A percentile compares a stretch with the other conserved stretches of the same genome.
phyloP scores from a whole-genome alignment of 2,888 invertebrate species.

The Cistogaster globosa region DNA sequence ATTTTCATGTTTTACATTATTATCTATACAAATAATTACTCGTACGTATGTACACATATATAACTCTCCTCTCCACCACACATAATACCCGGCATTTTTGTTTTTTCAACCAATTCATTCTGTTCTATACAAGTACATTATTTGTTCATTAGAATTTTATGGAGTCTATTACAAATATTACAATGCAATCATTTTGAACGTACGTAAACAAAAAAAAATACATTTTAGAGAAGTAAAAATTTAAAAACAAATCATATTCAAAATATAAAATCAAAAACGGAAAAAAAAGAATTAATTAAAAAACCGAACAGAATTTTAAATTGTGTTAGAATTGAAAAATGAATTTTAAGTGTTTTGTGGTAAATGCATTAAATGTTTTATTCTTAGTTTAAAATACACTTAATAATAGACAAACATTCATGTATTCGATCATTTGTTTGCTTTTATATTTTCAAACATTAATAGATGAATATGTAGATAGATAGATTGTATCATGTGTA shows the following conservation, averaged over 20 bases:
- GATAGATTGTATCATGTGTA: neutral
- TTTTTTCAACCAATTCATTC: slow-evolving; percentile 5
- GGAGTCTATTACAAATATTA: slow-evolving; percentile 53
- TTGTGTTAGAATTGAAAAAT: slow-evolving; percentile 63
- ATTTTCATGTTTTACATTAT: slow-evolving; percentile 73
- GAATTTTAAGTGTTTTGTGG: slow-evolving; percentile 71
- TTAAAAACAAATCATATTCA: slow-evolving; percentile 7
- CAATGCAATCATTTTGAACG: slow-evolving; percentile 49
- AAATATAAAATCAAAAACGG: neutral
- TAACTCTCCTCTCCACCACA: neutral
- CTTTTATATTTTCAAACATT: neutral
- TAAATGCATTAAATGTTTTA: slow-evolving; percentile 58
- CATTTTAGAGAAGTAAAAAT: neutral
- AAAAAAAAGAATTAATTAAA: slow-evolving; percentile 14
- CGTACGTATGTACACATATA: neutral
- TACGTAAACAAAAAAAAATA: neutral
- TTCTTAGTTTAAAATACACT: slow-evolving; percentile 20
- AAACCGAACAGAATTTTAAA: slow-evolving; percentile 44
- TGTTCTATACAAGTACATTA: neutral
- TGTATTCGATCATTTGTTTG: neutral
- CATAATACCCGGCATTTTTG: too few relatives aligned
- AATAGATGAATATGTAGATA: neutral
- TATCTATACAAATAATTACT: slow-evolving; percentile 7
- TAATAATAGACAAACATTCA: neutral
- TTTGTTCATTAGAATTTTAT: slow-evolving; percentile 45